phyloP scores from a whole-genome alignment of 1,140 invertebrate species.

The Xylocopa sonorina region DNA sequence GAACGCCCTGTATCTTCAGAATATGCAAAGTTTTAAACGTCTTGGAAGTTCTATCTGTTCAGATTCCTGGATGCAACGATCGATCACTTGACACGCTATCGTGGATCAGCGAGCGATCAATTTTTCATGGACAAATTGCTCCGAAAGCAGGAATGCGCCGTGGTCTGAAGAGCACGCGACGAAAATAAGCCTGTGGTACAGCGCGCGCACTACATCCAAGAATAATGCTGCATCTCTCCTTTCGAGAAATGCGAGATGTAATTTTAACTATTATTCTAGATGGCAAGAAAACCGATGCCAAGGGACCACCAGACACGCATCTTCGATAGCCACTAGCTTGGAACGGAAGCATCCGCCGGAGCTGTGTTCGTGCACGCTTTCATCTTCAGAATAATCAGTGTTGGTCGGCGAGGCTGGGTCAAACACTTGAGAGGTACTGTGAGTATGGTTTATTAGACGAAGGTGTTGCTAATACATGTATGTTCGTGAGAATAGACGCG shows the following conservation, averaged over 20 bases:
- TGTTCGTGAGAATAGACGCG: too few relatives aligned
- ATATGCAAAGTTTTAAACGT: too few relatives aligned
- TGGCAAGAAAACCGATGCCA: background rate
- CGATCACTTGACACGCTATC: background rate
- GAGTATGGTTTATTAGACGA: too few relatives aligned
- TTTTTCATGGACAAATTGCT: background rate
- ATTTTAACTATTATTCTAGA: slow-evolving; percentile 10
- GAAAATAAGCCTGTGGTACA: background rate
- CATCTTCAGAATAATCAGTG: slow-evolving; percentile 3
- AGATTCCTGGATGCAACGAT: background rate
- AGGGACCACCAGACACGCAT: background rate
- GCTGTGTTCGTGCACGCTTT: slow-evolving; percentile 7
- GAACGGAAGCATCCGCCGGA: slow-evolving; percentile 14
- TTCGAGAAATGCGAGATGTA: background rate
- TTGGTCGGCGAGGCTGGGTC: background rate
- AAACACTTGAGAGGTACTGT: background rate
- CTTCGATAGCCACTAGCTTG: background rate
- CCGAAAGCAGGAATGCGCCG: background rate
- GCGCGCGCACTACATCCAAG: background rate
- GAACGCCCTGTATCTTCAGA: too few relatives aligned
- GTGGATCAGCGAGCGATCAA: background rate
- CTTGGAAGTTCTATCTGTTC: too few relatives aligned
- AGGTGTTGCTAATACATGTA: too few relatives aligned
- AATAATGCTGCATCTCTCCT: background rate
- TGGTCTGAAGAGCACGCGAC: background rate